Percentiles rank a stretch among this genome's conserved stretches.
These are phyloP conservation scores for Hippopotamyrus pictus DNA, from an alignment of 2,797 vertebrate genomes.

Conservation along the genomic window DNA sequence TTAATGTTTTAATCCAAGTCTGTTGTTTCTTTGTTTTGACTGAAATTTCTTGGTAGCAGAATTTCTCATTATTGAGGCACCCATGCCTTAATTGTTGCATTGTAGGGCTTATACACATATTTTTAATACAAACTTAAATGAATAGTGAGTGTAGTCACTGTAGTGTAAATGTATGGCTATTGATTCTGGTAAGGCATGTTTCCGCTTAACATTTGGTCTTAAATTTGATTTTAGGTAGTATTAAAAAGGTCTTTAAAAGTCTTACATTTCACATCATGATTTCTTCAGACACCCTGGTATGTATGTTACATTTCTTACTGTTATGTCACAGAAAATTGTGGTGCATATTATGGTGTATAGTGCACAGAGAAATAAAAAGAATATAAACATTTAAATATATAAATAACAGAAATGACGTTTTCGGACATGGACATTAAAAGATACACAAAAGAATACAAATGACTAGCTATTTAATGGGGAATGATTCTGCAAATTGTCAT, in stretches of 20 bases:
- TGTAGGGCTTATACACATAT: not conserved
- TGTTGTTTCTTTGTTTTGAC: not conserved
- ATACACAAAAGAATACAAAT: not conserved
- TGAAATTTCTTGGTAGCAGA: not conserved
- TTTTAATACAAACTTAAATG: not conserved
- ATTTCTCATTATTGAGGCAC: not conserved
- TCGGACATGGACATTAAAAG: not conserved
- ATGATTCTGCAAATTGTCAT: not conserved
- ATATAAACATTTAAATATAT: not conserved
- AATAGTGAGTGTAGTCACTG: not conserved
- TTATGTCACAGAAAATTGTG: not conserved
- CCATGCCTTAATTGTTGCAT: not conserved
- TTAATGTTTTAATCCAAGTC: not conserved
- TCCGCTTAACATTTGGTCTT: not conserved
- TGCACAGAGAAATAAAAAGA: not conserved
- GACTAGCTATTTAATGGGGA: not conserved
- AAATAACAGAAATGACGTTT: not conserved
- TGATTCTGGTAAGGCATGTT: not conserved
- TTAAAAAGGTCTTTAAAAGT: not conserved
- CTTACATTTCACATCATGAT: not conserved
- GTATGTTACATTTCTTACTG: not conserved
- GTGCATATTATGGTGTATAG: not conserved
- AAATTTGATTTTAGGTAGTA: not conserved
- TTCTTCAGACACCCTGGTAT: not conserved
- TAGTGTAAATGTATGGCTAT: not conserved